phyloP scores from a whole-genome alignment of 2,888 invertebrate species.

The Sesia apiformis region DNA sequence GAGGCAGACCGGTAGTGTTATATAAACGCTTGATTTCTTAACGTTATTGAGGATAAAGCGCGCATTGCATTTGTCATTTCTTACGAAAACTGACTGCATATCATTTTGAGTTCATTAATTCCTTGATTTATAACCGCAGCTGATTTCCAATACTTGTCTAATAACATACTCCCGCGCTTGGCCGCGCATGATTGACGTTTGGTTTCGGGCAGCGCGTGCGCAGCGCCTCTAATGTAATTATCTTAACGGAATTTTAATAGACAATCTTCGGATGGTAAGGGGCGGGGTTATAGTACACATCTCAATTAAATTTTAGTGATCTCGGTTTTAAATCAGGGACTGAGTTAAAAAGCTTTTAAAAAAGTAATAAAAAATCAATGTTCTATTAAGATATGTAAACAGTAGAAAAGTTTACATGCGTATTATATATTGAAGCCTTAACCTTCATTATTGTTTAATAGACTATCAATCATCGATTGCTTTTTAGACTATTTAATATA shows the following conservation, averaged over 20 bases:
- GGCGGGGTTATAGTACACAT: slow-evolving; percentile 18
- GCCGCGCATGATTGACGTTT: slow-evolving; percentile 41
- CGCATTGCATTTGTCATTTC: not conserved
- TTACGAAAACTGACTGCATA: not conserved
- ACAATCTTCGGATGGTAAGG: slow-evolving; percentile 24
- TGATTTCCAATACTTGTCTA: slow-evolving; percentile 14
- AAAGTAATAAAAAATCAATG: slow-evolving; percentile 5
- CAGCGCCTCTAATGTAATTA: slow-evolving; percentile 39
- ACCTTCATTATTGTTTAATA: too few relatives aligned
- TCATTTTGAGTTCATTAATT: slow-evolving; percentile 38
- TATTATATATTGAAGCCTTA: too few relatives aligned
- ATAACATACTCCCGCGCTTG: slow-evolving; percentile 14
- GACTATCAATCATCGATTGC: too few relatives aligned
- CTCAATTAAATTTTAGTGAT: slow-evolving; percentile 7
- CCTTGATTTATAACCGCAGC: slow-evolving; percentile 4
- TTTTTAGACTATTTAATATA: too few relatives aligned
- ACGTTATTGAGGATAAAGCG: too few relatives aligned
- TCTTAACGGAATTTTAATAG: slow-evolving; percentile 52
- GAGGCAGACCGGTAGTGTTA: too few relatives aligned
- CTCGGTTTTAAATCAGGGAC: not conserved
- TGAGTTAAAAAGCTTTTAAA: not conserved
- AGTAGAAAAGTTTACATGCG: too few relatives aligned
- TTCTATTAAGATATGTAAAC: too few relatives aligned
- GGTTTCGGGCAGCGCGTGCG: slow-evolving; percentile 29
- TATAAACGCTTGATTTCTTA: too few relatives aligned